Conservation (phyloP, 2,797 vertebrate genomes). For the Lepidocolaptes lacrymiger region DNA sequence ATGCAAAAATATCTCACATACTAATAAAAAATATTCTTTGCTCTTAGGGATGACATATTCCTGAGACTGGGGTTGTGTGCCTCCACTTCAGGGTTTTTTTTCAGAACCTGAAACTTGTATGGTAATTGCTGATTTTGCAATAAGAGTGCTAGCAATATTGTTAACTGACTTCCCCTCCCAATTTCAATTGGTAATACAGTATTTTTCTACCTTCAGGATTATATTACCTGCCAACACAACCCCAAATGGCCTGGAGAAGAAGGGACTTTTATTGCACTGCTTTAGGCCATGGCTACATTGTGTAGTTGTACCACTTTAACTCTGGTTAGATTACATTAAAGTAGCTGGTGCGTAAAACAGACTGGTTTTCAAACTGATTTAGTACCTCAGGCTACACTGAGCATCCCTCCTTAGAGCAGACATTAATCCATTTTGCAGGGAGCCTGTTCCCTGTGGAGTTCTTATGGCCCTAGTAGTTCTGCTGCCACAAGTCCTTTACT, state of each 20-base stretch:
- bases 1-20: background rate
- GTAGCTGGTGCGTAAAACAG: background rate
- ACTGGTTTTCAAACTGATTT: constrained; percentile 13
- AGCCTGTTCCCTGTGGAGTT: background rate
- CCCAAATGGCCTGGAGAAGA: constrained; percentile 32
- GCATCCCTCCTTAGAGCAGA: background rate
- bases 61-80: background rate
- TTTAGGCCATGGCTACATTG: constrained; percentile 28
- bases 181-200: background rate
- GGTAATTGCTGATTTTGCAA: background rate
- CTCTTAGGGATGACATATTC: background rate
- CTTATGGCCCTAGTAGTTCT: background rate
- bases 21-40: background rate
- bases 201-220: constrained; percentile 36
- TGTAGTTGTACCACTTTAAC: constrained; percentile 20
- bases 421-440: background rate
- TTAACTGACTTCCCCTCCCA: background rate
- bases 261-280: constrained; percentile 32
- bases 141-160: background rate
- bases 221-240: constrained; percentile 25
- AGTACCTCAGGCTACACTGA: background rate
- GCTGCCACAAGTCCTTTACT: background rate
- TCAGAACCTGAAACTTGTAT: background rate
- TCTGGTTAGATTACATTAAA: constrained; percentile 13
- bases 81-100: background rate